Base-by-base conservation (phyloP, 23 tunicate genomes). In the Trididemnum miniatum region DNA sequence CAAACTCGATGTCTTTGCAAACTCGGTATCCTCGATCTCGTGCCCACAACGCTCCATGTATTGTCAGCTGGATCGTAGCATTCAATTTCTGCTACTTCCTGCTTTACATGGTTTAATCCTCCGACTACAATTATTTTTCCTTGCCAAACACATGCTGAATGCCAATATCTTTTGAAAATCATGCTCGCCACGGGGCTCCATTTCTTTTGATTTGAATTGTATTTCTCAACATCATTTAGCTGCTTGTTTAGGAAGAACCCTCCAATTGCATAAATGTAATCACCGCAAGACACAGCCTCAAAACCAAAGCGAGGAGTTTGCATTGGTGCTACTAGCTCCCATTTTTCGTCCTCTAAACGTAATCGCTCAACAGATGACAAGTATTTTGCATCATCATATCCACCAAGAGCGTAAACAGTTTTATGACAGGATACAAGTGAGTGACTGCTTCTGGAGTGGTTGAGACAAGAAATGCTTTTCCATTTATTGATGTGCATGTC, bases 91-190 rank as follows among this genome's bases (percentile, higher is more conserved):
- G 9, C 15, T 44, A 44, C 54, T 7, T 7, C 9, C 9, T 44
- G 9, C 15, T 15, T 15, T 44, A 44, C 12, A 9, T 44, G 9
- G 54, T 44, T 44, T 44, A 7, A 3, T 62, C 67, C 67, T 71
- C 76, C 76, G 30, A 31, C 44, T 33, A 71, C 39, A 23, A 25
- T 25, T 27, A 71, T 71, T 24, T 71, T 71, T 44, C 76, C 76
- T 12, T 71, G 39, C 76, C 26, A 12, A 5, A 71, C 76, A 31
- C 76, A 71, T 3, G 76, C 76, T 7, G 44, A 27, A 30, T 34
- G 44, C n/a, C 76, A 49, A 71, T 27, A 71, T 71, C 76, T 71
- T 71, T 71, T 44, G n/a, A 25, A 31, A 35, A 25, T 71, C 39
- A 71, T 33, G 49, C 23, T 71, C 26, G 5, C 49, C 5, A 35